Base-by-base conservation (phyloP, 2,113 vertebrate species). In the Cnemophilus loriae region DNA sequence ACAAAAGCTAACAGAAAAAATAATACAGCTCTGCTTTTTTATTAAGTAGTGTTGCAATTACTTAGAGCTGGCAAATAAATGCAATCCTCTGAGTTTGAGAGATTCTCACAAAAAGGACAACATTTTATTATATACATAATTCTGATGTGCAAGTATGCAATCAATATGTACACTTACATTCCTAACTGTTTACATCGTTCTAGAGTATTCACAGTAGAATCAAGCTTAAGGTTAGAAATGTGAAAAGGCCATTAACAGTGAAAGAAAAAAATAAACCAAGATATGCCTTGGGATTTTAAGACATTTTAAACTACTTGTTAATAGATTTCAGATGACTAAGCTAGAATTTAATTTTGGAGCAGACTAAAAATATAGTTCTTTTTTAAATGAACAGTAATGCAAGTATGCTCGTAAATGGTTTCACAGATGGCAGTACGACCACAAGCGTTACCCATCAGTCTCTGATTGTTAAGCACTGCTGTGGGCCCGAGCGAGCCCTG, bases 71-170 rank as follows among this genome's bases (percentile, higher is more conserved):
- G 96, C 94, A 95, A 77, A 93, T 56, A 84, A 96, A 94, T 27
- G 67, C 96, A 96, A 93, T 90, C 90, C 83, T 97, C 94, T 95
- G 95, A 97, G 95, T 86, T 95, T 84, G 96, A 98, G 96, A 93
- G 98, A 98, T 97, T 98, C 97, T 98, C 97, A 98, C 97, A 98
- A 97, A 97, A 98, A 98, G 97, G 94, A 96, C 96, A 88, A 92
- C 87, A 79, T 96, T 97, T 98, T 94, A 96, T 93, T 98, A 98
- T 99, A 98, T 99, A 99, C 98, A 98, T 74, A 95, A 86, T 93
- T 97, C 96, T 95, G 98, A 98, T 99, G 98, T 99, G 99, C 98
- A 99, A 99, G 96, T 99, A 96, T 98, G 98, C 98, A 98, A 97
- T 98, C 97, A 95, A 97, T 98, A 98, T 97, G 97, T 98, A 98